Evolutionary conservation across 2,113 vertebrate genomes (phyloP), one percentile per base, ranked within the genome.

Genomic region (Coregonus clupeaformis): DNA sequence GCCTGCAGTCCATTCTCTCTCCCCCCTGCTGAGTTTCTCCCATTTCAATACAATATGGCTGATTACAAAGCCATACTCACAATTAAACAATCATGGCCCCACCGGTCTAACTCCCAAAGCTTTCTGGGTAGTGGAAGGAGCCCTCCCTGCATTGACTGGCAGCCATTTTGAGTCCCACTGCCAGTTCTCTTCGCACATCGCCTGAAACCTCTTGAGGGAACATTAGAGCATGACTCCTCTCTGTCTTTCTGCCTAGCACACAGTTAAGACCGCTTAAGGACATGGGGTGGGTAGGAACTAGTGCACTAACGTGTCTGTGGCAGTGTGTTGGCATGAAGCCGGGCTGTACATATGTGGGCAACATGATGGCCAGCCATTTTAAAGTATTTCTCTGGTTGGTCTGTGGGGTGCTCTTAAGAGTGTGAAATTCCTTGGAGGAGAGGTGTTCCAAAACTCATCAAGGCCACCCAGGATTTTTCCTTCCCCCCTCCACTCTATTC

Each of bases 381-480:
- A 87, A 52, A 86, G 79, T 77, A 75, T 42, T 42, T 42, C 36
- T 42, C 36, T 42, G 36, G 36, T 60, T 85, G 30, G 69, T 77
- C 57, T 32, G 80, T 79, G 85, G 88, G 89, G 86, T 90, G 88
- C 88, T 87, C 84, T 80, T 75, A 81, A 87, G 84, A 42, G 36
- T 42, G 36, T 42, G 36, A 83, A 69, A 91, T 89, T 91, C 90
- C 92, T 91, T 69, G 2, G 55, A 89, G 90, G 88, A 89, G 86
- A 85, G 81, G 57, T 71, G 32, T 74, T 90, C 83, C 86, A 91
- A 82, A 85, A 89, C 85, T 91, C 89, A 88, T 91, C 88, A 85
- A 89, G 91, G 89, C 91, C 91, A 91, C 89, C 91, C 90, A 91
- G 88, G 89, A 88, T 91, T 88, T 89, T 88, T 88, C 79, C 78